A percentile compares a stretch with the other conserved stretches of the same genome.
Evolutionary conservation across 1,140 invertebrate species (phyloP).

Genomic region (Hyposmocoma kahamanoa): DNA sequence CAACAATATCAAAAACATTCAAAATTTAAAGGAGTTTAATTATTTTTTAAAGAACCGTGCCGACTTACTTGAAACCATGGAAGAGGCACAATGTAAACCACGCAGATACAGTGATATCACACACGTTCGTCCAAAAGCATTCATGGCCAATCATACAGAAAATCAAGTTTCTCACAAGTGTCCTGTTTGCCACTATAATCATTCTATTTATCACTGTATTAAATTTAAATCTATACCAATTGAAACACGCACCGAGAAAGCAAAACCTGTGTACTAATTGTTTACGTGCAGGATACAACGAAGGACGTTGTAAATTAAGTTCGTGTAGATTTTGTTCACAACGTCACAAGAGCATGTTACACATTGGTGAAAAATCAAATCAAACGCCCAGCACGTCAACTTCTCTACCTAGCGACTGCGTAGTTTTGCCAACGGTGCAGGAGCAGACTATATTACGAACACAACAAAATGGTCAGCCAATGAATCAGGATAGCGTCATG

Average conservation of each 20-base stretch:
- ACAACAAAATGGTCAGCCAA: too few relatives aligned
- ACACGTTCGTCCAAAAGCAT: slow-evolving; percentile 1
- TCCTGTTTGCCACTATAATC: slow-evolving; percentile 1
- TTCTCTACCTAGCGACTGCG: neutral
- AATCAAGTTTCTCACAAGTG: neutral
- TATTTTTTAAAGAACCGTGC: slow-evolving; percentile 4
- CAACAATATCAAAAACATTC: neutral
- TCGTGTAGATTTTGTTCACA: neutral
- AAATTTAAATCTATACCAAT: neutral
- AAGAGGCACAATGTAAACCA: neutral
- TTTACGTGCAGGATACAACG: neutral
- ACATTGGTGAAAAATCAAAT: neutral
- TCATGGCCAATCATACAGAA: neutral
- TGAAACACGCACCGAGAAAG: neutral
- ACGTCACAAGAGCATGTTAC: neutral
- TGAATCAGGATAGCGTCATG: neutral
- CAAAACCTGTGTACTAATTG: neutral
- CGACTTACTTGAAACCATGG: neutral
- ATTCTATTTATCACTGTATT: neutral
- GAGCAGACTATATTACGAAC: neutral
- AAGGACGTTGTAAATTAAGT: neutral
- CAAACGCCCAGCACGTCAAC: neutral
- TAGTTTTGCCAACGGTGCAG: neutral
- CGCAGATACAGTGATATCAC: slow-evolving; percentile 2
- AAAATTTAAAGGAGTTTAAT: neutral